These are phyloP conservation scores for Thereva unica DNA, from an alignment of 2,888 invertebrate genomes.

Conservation along the genomic window DNA sequence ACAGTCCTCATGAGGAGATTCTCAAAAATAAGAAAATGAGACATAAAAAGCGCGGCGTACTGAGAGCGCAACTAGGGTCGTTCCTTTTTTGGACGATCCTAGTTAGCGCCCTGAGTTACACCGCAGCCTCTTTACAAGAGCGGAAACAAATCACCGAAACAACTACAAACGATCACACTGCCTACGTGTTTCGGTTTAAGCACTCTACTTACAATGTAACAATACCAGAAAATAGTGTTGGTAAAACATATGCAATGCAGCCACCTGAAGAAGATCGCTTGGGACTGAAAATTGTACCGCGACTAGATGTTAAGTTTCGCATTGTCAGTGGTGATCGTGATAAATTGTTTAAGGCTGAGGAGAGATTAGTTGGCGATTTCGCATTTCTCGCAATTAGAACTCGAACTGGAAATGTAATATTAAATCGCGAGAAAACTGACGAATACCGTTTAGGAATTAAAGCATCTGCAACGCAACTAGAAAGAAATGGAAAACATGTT, in stretches of 20 bases:
- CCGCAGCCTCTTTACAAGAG: conserved; percentile 37
- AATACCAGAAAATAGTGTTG: conserved; percentile 89
- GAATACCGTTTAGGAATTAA: conserved; percentile 78
- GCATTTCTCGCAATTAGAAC: conserved; percentile 90
- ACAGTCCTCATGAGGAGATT: conserved; percentile 10
- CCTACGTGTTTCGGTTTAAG: conserved; percentile 68
- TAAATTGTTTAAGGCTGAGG: conserved; percentile 91
- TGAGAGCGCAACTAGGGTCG: conserved; percentile 44
- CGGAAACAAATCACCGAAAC: conserved; percentile 32
- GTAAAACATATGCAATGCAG: conserved; percentile 81
- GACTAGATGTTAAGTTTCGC: conserved; percentile 75
- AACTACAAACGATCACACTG: conserved; percentile 39
- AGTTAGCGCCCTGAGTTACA: conserved; percentile 42
- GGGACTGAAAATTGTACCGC: conserved; percentile 70
- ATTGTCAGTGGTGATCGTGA: conserved; percentile 87
- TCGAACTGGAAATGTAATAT: conserved; percentile 82
- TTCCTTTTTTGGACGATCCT: conserved; percentile 44
- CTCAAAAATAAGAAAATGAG: conserved; percentile 41
- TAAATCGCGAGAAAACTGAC: conserved; percentile 91
- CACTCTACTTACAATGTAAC: conserved; percentile 80
- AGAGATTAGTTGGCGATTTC: conserved; percentile 88
- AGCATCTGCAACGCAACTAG: conserved; percentile 66
- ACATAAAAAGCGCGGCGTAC: conserved; percentile 42
- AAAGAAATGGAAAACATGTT: conserved; percentile 63
- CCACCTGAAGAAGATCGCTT: conserved; percentile 74